Evolutionary conservation across 2,888 invertebrate species (phyloP).

Genomic region (Caenorhabditis becei): DNA sequence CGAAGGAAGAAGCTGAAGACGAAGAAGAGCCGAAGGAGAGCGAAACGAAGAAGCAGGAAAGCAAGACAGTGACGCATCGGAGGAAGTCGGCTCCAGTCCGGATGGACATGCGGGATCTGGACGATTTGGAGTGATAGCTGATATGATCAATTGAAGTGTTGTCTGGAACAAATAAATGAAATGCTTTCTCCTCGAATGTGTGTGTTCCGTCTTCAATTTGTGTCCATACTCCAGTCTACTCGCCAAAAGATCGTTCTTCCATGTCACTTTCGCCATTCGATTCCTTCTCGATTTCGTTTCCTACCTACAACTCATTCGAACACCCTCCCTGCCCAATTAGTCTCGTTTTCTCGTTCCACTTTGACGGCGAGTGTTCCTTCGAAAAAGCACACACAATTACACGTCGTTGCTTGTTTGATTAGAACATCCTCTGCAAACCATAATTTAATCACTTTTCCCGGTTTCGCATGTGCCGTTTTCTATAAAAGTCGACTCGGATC

Average conservation of each 20-base stretch:
- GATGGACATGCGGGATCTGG: conserved; percentile 52
- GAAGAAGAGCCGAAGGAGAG: no score
- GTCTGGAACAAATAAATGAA: conserved; percentile 39
- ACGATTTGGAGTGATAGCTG: conserved; percentile 42
- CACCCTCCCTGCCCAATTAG: not conserved
- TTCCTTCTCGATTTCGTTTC: no score
- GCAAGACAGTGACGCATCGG: conserved; percentile 1
- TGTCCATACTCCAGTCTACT: not conserved
- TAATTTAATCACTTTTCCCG: conserved; percentile 43
- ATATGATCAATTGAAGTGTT: conserved; percentile 17
- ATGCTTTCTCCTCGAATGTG: not conserved
- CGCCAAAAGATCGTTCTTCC: not conserved
- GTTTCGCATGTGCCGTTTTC: conserved; percentile 23
- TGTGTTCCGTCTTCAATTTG: not conserved
- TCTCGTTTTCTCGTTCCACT: conserved; percentile 14
- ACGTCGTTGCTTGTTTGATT: conserved; percentile 7
- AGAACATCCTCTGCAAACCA: conserved; percentile 9
- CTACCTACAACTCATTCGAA: not conserved
- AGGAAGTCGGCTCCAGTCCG: conserved; percentile 44
- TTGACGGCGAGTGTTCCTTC: not conserved
- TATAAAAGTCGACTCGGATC: conserved; percentile 25
- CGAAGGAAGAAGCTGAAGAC: not conserved
- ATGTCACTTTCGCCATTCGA: not conserved
- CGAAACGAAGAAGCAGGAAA: not conserved
- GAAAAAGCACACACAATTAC: conserved; percentile 18